A percentile compares a stretch with the other conserved stretches of the same genome.
phyloP scores from a whole-genome alignment of 2,113 vertebrate species.

The Edolisoma coerulescens region DNA sequence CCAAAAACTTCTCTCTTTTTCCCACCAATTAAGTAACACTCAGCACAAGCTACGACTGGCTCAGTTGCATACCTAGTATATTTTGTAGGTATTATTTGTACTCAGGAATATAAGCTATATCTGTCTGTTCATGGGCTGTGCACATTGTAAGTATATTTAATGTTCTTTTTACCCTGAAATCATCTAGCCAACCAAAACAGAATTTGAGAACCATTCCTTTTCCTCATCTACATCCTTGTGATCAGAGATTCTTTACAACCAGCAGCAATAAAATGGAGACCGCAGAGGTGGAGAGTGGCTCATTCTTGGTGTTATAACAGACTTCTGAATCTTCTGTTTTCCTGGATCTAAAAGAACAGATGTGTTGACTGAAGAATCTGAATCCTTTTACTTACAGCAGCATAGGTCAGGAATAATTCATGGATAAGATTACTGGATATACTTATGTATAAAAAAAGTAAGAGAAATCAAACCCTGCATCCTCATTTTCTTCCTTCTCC shows the following conservation, averaged over 20 bases:
- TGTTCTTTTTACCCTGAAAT: slow-evolving; percentile 4
- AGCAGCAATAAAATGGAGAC: slow-evolving; percentile 57
- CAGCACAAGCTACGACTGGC: neutral
- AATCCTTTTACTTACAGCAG: neutral
- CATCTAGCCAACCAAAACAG: neutral
- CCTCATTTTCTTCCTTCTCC: neutral
- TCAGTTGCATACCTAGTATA: neutral
- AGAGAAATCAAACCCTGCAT: neutral
- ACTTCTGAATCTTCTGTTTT: neutral
- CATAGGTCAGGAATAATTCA: neutral
- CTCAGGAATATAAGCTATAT: slow-evolving; percentile 50
- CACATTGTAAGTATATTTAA: slow-evolving; percentile 16
- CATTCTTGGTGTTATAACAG: neutral
- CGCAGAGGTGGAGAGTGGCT: neutral
- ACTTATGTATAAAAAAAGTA: neutral
- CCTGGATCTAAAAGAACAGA: neutral
- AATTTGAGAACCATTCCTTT: neutral
- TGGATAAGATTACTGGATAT: neutral
- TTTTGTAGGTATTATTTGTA: slow-evolving; percentile 29
- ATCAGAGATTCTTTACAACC: neutral
- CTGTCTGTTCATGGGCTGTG: slow-evolving; percentile 4
- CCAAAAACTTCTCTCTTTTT: slow-evolving; percentile 23
- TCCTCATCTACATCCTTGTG: neutral
- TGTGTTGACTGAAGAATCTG: neutral
- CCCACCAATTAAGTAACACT: slow-evolving; percentile 49